Percentiles rank a stretch among this genome's conserved stretches.
These are phyloP conservation scores for Osmerus eperlanus DNA, from an alignment of 2,113 vertebrate genomes.

Conservation along the genomic window DNA sequence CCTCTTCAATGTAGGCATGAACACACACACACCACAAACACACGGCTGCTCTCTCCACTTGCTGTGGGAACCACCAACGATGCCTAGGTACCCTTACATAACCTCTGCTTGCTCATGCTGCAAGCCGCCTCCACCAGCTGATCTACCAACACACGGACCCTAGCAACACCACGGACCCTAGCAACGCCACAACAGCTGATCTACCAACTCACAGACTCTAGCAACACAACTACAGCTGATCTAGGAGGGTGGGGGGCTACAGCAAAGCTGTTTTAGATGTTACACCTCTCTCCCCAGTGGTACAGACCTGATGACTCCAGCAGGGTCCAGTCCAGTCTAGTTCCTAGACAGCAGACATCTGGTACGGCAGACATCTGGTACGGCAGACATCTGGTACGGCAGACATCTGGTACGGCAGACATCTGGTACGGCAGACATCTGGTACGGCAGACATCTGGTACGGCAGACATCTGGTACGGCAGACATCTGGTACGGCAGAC, in stretches of 20 bases:
- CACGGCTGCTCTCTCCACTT: constrained; percentile 15
- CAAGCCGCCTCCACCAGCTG: constrained; percentile 44
- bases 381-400: background rate
- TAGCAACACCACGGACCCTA: no score
- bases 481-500: no score
- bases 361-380: no score
- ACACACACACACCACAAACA: background rate
- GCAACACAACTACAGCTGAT: no score
- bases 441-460: background rate
- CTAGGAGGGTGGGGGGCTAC: background rate
- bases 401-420: no score
- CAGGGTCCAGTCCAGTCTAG: background rate
- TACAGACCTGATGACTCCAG: background rate
- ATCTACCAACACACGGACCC: constrained; percentile 11
- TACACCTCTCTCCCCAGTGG: constrained; percentile 30
- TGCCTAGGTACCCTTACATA: constrained; percentile 59
- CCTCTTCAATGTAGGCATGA: background rate
- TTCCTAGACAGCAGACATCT: no score
- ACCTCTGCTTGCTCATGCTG: constrained; percentile 51
- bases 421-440: no score
- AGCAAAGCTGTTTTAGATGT: constrained; percentile 19
- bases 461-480: background rate
- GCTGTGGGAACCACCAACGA: constrained; percentile 35
- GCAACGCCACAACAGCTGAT: no score
- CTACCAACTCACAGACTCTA: no score